These are phyloP conservation scores for Beris morrisii DNA, from an alignment of 2,888 invertebrate species.

Conservation along the genomic window DNA sequence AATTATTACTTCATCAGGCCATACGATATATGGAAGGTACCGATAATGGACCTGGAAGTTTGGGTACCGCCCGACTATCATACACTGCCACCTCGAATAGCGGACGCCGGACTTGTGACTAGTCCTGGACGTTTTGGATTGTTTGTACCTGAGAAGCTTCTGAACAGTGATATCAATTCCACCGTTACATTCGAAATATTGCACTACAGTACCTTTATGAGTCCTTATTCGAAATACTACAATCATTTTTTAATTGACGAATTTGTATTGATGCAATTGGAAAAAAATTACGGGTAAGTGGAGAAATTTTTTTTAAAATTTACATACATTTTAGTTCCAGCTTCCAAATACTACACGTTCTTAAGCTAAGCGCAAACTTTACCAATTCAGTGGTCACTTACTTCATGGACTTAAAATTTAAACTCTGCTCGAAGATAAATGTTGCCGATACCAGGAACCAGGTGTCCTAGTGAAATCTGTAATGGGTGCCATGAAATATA, in stretches of 20 bases:
- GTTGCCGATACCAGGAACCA: too few relatives aligned
- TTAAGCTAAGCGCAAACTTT: too few relatives aligned
- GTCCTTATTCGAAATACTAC: slow-evolving; percentile 43
- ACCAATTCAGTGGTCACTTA: too few relatives aligned
- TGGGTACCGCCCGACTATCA: slow-evolving; percentile 68
- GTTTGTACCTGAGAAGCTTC: slow-evolving; percentile 61
- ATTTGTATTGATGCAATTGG: slow-evolving; percentile 36
- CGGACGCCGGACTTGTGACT: slow-evolving; percentile 60
- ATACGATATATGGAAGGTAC: slow-evolving; percentile 46
- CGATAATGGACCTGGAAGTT: slow-evolving; percentile 70
- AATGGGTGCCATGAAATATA: too few relatives aligned
- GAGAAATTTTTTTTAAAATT: background rate
- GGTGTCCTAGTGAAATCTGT: too few relatives aligned
- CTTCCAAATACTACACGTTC: too few relatives aligned
- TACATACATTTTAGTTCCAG: too few relatives aligned
- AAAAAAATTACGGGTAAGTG: slow-evolving; percentile 33
- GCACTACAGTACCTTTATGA: slow-evolving; percentile 45
- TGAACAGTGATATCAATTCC: slow-evolving; percentile 38
- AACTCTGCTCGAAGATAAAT: too few relatives aligned
- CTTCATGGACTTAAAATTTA: too few relatives aligned
- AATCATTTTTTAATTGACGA: slow-evolving; percentile 45
- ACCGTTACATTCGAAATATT: slow-evolving; percentile 34
- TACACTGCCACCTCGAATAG: slow-evolving; percentile 53
- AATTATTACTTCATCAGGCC: slow-evolving; percentile 45
- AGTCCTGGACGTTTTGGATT: slow-evolving; percentile 66